Conservation (phyloP, 2,113 vertebrate species). For the Mungos mungo region DNA sequence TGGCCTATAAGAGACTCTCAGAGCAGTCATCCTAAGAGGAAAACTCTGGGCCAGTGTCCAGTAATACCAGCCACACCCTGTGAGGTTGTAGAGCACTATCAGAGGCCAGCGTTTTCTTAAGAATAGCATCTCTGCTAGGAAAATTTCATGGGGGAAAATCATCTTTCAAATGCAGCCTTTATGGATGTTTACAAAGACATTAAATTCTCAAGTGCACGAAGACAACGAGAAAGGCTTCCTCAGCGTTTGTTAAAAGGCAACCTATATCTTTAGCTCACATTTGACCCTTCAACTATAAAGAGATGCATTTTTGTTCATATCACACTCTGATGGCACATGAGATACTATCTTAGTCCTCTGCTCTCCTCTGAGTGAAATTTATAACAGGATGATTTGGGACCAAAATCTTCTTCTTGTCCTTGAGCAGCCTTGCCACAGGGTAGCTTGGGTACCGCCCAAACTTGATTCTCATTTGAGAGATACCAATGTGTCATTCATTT, state of each 20-base stretch:
- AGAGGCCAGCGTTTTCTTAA: background rate
- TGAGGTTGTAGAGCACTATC: background rate
- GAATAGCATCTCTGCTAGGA: background rate
- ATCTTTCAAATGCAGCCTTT: background rate
- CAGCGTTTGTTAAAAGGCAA: background rate
- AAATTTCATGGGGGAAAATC: background rate
- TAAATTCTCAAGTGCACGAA: background rate
- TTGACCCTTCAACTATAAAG: background rate
- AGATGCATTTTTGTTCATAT: background rate
- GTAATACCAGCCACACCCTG: accelerated
- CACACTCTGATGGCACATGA: background rate
- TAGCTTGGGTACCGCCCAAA: background rate
- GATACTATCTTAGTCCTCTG: background rate
- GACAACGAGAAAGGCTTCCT: background rate
- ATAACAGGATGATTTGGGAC: background rate
- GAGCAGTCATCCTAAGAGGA: background rate
- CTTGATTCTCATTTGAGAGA: background rate
- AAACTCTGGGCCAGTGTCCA: background rate
- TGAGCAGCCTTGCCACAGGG: background rate
- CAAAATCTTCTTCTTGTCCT: background rate
- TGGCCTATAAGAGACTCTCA: background rate
- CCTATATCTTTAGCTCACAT: background rate
- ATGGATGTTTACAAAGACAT: background rate
- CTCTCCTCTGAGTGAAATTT: background rate
- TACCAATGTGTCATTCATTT: background rate